Percentiles rank a stretch among this genome's conserved stretches.
Evolutionary conservation across 2,888 invertebrate genomes (phyloP).

Genomic region (Eudasyphora cyanicolor): DNA sequence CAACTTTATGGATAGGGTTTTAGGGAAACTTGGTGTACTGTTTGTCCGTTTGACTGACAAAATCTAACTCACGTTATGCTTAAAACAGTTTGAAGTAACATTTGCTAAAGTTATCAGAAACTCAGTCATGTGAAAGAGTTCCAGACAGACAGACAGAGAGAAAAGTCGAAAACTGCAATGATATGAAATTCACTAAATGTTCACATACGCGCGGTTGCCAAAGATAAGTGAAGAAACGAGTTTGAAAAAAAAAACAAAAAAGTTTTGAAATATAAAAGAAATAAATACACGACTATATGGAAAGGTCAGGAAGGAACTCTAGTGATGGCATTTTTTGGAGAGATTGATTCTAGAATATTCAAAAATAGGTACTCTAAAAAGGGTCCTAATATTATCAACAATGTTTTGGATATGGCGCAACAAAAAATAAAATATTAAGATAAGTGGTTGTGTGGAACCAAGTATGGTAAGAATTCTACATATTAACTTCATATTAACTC

Average conservation of each 20-base stretch:
- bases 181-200: conserved; percentile 45
- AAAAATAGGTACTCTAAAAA: too few species aligned
- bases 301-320: neutral
- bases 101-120: conserved; percentile 64
- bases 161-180: conserved; percentile 27
- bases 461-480: too few species aligned
- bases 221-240: conserved; percentile 42
- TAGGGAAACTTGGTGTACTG: too few species aligned
- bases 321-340: neutral
- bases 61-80: conserved; percentile 61
- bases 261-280: neutral
- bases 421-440: too few species aligned
- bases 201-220: conserved; percentile 49
- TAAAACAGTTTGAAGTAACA: conserved; percentile 61
- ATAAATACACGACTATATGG: neutral
- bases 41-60: conserved; percentile 35
- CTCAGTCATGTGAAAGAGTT: conserved; percentile 59
- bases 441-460: too few species aligned
- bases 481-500: too few species aligned
- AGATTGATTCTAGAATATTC: neutral
- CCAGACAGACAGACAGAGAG: conserved; percentile 45
- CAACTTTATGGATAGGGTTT: too few species aligned
- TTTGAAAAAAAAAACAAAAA: neutral
- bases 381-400: too few species aligned
- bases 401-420: too few species aligned